Evolutionary conservation across 1,140 invertebrate species (phyloP).

Genomic region (Drosophila carrolli): DNA sequence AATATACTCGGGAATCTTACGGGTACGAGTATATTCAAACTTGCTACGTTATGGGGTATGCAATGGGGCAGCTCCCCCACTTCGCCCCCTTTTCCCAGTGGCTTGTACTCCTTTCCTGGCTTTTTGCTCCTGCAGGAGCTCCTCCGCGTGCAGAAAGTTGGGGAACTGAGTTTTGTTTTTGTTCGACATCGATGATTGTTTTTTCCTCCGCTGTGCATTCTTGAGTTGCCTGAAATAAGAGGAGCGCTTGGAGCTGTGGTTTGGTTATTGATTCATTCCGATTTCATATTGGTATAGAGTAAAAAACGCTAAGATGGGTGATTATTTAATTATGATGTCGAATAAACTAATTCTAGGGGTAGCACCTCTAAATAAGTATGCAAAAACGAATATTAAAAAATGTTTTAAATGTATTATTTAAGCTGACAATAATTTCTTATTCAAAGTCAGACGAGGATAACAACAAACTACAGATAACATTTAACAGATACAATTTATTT

Average conservation of each 20-base stretch:
- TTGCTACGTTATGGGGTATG: constrained; percentile 75
- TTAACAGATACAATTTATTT: no score
- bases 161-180: constrained; percentile 26
- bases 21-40: constrained; percentile 82
- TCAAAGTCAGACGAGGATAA: no score
- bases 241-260: background rate
- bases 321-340: no score
- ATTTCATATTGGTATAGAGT: background rate
- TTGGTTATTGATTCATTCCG: constrained; percentile 11
- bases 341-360: no score
- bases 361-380: no score
- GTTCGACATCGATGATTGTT: constrained; percentile 43
- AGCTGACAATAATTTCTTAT: no score
- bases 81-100: background rate
- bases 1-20: constrained; percentile 84
- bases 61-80: constrained; percentile 23
- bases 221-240: background rate
- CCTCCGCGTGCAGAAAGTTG: constrained; percentile 28
- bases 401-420: no score
- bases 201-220: constrained; percentile 13
- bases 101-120: constrained; percentile 7
- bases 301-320: background rate
- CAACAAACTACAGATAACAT: no score
- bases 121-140: constrained; percentile 29
- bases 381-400: background rate